These are phyloP conservation scores for Urocitellus parryii DNA, from an alignment of 2,113 vertebrate genomes.

Conservation along the genomic window DNA sequence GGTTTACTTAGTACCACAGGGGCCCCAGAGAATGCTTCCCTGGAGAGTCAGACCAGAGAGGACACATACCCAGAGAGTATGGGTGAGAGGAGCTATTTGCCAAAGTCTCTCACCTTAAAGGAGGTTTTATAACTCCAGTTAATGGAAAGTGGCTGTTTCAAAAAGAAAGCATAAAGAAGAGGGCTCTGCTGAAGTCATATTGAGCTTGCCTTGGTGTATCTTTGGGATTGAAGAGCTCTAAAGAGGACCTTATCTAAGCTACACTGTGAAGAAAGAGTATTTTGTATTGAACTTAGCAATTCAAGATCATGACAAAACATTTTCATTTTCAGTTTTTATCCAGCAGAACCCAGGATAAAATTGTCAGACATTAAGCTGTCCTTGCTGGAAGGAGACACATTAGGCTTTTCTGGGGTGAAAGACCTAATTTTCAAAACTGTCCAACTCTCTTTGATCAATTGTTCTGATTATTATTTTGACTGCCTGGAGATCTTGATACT, in stretches of 20 bases:
- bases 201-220: not conserved
- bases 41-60: constrained; percentile 6
- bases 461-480: constrained; percentile 22
- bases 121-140: not conserved
- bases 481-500: not conserved
- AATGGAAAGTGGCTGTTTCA: constrained; percentile 21
- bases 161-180: constrained; percentile 32
- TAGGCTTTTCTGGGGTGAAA: not conserved
- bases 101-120: not conserved
- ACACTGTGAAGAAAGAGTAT: not conserved
- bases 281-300: constrained; percentile 33
- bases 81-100: not conserved
- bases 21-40: not conserved
- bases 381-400: not conserved
- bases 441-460: not conserved
- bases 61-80: not conserved
- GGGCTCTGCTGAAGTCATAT: not conserved
- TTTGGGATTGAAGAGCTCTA: not conserved
- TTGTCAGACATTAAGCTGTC: not conserved
- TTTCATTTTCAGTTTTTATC: constrained; percentile 24
- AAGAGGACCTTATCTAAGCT: not conserved
- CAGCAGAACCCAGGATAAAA: constrained; percentile 3
- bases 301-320: constrained; percentile 25
- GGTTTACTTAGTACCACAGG: not conserved
- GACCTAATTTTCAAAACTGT: constrained; percentile 1